A percentile compares a stretch with the other conserved stretches of the same genome.
Conservation (phyloP, 2,888 invertebrate species). For the Cephonodes hylas region DNA sequence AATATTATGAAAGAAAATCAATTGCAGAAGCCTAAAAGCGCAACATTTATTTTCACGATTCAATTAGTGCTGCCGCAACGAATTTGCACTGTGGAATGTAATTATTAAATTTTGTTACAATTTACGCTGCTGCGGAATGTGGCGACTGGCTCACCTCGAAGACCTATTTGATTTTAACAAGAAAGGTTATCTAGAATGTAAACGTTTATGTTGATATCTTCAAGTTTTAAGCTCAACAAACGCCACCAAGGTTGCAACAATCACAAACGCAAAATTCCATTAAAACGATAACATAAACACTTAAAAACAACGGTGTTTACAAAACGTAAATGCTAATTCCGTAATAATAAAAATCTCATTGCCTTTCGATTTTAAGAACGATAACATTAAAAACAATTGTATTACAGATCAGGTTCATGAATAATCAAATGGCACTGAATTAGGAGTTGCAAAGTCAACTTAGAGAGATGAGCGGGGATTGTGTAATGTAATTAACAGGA, state of each 20-base stretch:
- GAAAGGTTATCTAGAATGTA: slow-evolving; percentile 50
- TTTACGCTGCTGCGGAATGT: slow-evolving; percentile 36
- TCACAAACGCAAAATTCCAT: background rate
- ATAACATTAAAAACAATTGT: background rate
- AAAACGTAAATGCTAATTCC: background rate
- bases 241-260: background rate
- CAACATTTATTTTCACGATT: slow-evolving; percentile 25
- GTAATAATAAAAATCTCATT: background rate
- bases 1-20: too few species aligned
- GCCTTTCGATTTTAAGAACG: background rate
- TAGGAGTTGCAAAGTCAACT: background rate
- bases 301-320: background rate
- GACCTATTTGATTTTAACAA: slow-evolving; percentile 47
- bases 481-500: slow-evolving; percentile 44
- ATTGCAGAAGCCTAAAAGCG: slow-evolving; percentile 28
- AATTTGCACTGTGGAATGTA: slow-evolving; percentile 21
- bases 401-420: background rate
- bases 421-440: background rate
- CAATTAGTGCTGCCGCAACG: slow-evolving; percentile 22
- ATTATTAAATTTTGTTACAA: background rate
- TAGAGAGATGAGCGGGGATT: slow-evolving; percentile 28
- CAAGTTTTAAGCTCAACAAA: background rate
- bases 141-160: slow-evolving; percentile 58
- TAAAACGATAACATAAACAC: background rate
- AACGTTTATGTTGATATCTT: slow-evolving; percentile 39